Conservation (phyloP, 2,797 vertebrate genomes). For the Halcyon badia region DNA sequence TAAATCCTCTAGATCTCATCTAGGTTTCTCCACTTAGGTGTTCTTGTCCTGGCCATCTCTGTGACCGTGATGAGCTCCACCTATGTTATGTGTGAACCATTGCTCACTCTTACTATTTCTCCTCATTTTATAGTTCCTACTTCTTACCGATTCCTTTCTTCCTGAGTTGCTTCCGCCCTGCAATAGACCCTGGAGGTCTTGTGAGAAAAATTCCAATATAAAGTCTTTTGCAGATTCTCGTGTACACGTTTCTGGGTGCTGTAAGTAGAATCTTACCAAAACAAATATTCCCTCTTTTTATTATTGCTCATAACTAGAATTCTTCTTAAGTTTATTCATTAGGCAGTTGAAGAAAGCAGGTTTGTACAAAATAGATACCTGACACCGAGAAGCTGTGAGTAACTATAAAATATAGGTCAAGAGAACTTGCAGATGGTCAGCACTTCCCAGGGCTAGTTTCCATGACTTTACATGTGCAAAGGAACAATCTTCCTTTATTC, state of each 20-base stretch:
- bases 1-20: not conserved
- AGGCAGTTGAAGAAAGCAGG: not conserved
- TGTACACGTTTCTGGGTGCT: not conserved
- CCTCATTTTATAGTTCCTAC: not conserved
- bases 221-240: not conserved
- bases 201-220: not conserved
- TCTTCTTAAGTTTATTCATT: not conserved
- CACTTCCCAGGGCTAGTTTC: not conserved
- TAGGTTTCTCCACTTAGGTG: not conserved
- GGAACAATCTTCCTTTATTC: rapidly evolving
- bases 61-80: not conserved
- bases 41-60: not conserved
- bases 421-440: not conserved
- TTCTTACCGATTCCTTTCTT: not conserved
- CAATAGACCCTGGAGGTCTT: not conserved
- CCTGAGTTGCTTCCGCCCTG: not conserved
- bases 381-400: not conserved
- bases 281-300: not conserved
- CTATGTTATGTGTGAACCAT: rapidly evolving
- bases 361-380: not conserved
- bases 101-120: not conserved
- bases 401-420: not conserved
- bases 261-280: not conserved
- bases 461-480: not conserved
- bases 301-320: not conserved